Base-by-base conservation (phyloP, 2,797 vertebrate species). In the Acanthis flammea region DNA sequence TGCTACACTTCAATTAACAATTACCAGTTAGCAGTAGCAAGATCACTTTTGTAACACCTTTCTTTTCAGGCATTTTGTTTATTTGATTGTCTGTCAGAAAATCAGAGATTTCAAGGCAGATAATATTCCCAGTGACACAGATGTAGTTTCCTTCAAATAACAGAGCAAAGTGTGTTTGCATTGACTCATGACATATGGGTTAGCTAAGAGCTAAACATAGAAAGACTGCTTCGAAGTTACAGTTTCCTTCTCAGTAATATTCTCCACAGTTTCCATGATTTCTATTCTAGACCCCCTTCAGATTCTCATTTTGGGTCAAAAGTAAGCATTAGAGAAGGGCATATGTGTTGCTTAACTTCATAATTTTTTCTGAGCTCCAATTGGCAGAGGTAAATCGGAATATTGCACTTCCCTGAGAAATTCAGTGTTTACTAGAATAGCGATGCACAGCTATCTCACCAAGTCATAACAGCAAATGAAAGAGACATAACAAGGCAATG, bases 1-100 rank as follows among this genome's bases (percentile, higher is more conserved):
- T 57, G n/a, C 19, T 88, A n/a, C 9, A 19, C 7, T 81, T 86
- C 66, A 88, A 79, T 94, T 94, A 97, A 92, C 4, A 94, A 94
- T 51, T 83, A 79, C 39, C 45, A 50, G 35, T 63, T 87, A 83
- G 31, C 10, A 61, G 22, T n/a, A 95, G 53, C n/a, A 86, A 45
- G 42, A 94, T 86, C 42, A 41, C 2, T 54, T 74, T 62, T 63
- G n/a, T 30, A 82, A 57, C 33, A 19, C 30, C 21, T 82, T 90
- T 90, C 7, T 54, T 77, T 89, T 77, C 45, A 82, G 45, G 37
- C 0, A 4, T 47, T 84, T 75, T 65, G 15, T 30, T 62, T 92
- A 58, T 83, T 72, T 89, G 12, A 50, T 72, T 81, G 44, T 57
- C 42, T 68, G 35, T 30, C 54, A 82, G 72, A 87, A 92, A 71